Evolutionary conservation across 1,140 invertebrate genomes (phyloP).

Genomic region (Macrosteles quadrilineatus): DNA sequence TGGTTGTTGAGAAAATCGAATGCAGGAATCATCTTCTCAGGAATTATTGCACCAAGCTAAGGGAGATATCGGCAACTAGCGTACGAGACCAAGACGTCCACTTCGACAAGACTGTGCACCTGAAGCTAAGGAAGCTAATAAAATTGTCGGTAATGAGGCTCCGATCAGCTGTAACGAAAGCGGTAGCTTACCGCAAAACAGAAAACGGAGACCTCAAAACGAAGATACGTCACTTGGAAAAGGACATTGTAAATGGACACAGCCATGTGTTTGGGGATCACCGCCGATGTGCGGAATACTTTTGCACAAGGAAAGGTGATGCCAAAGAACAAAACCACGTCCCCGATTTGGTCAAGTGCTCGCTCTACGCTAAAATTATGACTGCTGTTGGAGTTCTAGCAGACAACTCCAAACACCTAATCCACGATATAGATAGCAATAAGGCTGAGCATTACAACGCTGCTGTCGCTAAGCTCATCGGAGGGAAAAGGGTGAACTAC

Average conservation of each 20-base stretch:
- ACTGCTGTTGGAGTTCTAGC: background rate
- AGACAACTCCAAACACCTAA: conserved; percentile 3
- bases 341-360: too few relatives aligned
- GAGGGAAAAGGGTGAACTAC: conserved; percentile 35
- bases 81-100: conserved; percentile 11
- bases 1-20: conserved; percentile 26
- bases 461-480: conserved; percentile 33
- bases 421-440: conserved; percentile 28
- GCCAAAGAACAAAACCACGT: too few relatives aligned
- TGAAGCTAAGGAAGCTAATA: conserved; percentile 26
- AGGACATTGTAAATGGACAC: conserved; percentile 13
- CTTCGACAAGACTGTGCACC: conserved; percentile 23
- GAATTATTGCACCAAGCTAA: conserved; percentile 33
- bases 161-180: conserved; percentile 1
- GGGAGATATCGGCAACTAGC: conserved; percentile 28
- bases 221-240: background rate
- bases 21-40: conserved; percentile 37
- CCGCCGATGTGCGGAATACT: conserved; percentile 17
- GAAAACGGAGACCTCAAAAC: background rate
- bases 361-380: too few relatives aligned
- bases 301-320: conserved; percentile 20
- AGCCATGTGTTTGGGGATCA: conserved; percentile 28
- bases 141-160: background rate
- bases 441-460: conserved; percentile 32
- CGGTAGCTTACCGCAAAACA: background rate